Evolutionary conservation across 2,797 vertebrate genomes (phyloP).

Genomic region (Anguilla megastoma): DNA sequence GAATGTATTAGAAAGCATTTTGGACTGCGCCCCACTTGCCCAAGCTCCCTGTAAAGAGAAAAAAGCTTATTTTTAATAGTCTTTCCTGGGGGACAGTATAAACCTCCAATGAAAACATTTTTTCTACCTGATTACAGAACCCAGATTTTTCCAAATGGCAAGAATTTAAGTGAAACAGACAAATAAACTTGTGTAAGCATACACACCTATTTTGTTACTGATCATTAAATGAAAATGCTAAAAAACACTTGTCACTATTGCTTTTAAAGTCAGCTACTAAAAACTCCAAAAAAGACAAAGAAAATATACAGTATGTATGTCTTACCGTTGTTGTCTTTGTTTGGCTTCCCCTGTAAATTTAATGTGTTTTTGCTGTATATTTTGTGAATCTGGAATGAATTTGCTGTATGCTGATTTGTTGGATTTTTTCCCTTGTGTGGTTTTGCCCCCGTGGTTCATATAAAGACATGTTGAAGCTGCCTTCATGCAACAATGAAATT

Average conservation of each 20-base stretch:
- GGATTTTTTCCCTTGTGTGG: conserved; percentile 62
- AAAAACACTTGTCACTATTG: conserved; percentile 29
- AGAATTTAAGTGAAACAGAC: not conserved
- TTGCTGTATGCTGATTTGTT: conserved; percentile 60
- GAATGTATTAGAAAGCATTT: not conserved
- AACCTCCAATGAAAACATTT: conserved; percentile 2
- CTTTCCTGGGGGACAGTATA: not conserved
- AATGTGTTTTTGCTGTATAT: conserved; percentile 64
- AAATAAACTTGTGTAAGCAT: not conserved
- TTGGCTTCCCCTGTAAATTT: conserved; percentile 36
- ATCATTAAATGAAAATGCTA: not conserved
- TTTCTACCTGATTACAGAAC: not conserved
- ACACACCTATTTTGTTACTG: conserved; percentile 26
- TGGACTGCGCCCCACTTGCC: not conserved
- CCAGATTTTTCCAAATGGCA: not conserved
- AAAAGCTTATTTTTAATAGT: not conserved
- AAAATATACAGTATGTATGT: conserved; percentile 44
- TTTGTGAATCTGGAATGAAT: conserved; percentile 66
- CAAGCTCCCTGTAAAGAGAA: not conserved
- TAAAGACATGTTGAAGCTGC: conserved; percentile 71
- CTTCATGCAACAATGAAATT: conserved; percentile 60
- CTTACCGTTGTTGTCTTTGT: conserved; percentile 55
- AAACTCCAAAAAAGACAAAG: conserved; percentile 52
- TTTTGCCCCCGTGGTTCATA: conserved; percentile 76
- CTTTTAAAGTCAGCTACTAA: conserved; percentile 30